Evolutionary conservation across 2,113 vertebrate genomes (phyloP).

Genomic region (Nettapus auritus): DNA sequence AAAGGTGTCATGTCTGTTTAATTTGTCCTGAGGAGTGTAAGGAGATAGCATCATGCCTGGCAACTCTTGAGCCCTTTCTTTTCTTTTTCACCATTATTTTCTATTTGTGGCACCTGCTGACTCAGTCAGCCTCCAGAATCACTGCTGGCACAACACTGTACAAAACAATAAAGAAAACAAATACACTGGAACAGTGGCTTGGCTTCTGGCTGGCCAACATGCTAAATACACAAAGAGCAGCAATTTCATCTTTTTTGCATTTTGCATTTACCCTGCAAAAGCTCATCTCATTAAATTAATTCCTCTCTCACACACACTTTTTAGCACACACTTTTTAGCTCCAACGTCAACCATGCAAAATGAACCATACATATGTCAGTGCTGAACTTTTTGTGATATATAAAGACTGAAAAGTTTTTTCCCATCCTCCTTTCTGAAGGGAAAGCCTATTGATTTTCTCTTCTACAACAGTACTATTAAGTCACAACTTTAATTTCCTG

Average conservation of each 20-base stretch:
- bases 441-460: not conserved
- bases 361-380: not conserved
- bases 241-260: not conserved
- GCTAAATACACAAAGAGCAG: slow-evolving; percentile 31
- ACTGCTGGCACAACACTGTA: slow-evolving; percentile 27
- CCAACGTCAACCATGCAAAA: not conserved
- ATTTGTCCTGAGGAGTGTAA: not conserved
- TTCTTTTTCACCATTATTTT: not conserved
- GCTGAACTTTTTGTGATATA: not conserved
- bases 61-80: slow-evolving; percentile 17
- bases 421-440: not conserved
- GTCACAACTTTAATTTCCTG: not conserved
- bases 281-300: not conserved
- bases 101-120: slow-evolving; percentile 55
- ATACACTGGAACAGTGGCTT: not conserved
- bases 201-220: not conserved
- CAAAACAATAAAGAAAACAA: slow-evolving; percentile 50
- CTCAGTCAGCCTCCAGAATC: slow-evolving; percentile 41
- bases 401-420: not conserved
- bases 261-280: slow-evolving; percentile 1
- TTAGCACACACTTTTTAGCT: not conserved
- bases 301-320: not conserved
- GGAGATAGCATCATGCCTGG: not conserved
- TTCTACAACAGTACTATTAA: not conserved
- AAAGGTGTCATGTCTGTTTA: not conserved